Conservation (phyloP, 2,113 vertebrate genomes). For the Halcyon malimbica region DNA sequence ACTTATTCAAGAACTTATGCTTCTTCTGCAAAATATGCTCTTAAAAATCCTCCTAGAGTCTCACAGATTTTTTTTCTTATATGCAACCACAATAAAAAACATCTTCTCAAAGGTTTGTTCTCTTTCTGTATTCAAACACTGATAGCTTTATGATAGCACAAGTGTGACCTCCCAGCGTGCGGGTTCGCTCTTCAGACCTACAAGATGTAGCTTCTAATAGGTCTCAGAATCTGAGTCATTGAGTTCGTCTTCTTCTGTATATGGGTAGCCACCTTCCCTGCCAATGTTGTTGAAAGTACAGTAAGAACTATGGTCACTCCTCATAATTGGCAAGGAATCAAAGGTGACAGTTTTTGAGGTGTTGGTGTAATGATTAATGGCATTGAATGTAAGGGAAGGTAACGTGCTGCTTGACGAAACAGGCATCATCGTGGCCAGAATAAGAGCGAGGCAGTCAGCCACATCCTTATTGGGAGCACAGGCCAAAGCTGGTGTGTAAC, state of each 20-base stretch:
- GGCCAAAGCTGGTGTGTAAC: conserved; percentile 97
- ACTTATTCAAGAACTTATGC: conserved; percentile 69
- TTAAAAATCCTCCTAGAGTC: conserved; percentile 72
- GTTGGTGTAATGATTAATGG: conserved; percentile 96
- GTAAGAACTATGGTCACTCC: conserved; percentile 89
- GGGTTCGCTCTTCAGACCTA: conserved; percentile 1
- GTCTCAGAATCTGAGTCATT: conserved; percentile 99
- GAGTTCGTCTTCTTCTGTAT: conserved; percentile 91
- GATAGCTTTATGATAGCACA: conserved; percentile 32
- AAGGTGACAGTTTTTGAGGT: conserved; percentile 95
- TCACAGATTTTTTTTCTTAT: conserved; percentile 33
- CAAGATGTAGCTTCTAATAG: conserved; percentile 81
- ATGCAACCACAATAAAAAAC: conserved; percentile 45
- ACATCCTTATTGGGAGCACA: conserved; percentile 98
- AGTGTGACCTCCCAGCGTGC: conserved; percentile 48
- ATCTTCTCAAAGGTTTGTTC: conserved; percentile 59
- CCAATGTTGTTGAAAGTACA: conserved; percentile 96
- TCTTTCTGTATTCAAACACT: conserved; percentile 15
- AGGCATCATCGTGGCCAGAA: conserved; percentile 99
- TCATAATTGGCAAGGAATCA: conserved; percentile 89
- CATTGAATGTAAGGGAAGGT: conserved; percentile 88
- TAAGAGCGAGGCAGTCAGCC: conserved; percentile 96
- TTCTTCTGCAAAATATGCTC: conserved; percentile 78
- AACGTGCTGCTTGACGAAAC: conserved; percentile 88
- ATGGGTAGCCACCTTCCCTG: conserved; percentile 87